phyloP scores from a whole-genome alignment of 2,797 vertebrate species.

The Epinephelus malabaricus region DNA sequence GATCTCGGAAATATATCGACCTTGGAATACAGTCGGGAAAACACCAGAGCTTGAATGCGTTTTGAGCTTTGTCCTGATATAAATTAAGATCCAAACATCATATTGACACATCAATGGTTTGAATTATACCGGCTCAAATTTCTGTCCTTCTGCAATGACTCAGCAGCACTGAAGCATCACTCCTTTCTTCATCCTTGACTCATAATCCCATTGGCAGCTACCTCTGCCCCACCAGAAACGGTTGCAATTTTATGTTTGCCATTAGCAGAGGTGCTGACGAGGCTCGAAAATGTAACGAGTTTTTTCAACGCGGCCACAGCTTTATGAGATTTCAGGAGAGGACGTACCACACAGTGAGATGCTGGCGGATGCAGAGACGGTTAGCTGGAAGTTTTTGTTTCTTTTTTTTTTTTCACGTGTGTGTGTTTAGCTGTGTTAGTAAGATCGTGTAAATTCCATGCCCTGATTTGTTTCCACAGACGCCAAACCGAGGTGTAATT shows the following conservation, averaged over 20 bases:
- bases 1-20: too few species aligned
- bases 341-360: slow-evolving; percentile 74
- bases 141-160: slow-evolving; percentile 21
- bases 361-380: slow-evolving; percentile 25
- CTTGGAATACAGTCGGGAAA: not conserved
- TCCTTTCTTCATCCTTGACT: slow-evolving; percentile 22
- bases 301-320: slow-evolving; percentile 71
- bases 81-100: slow-evolving; percentile 11
- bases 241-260: slow-evolving; percentile 63
- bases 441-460: slow-evolving; percentile 65
- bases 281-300: slow-evolving; percentile 65
- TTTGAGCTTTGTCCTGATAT: not conserved
- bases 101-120: not conserved
- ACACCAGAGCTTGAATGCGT: not conserved
- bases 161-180: slow-evolving; percentile 13
- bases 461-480: slow-evolving; percentile 70
- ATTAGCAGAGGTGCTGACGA: slow-evolving; percentile 75
- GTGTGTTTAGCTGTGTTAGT: slow-evolving; percentile 34
- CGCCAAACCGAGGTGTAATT: slow-evolving; percentile 76
- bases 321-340: slow-evolving; percentile 68
- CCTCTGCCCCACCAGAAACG: slow-evolving; percentile 40
- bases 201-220: slow-evolving; percentile 34
- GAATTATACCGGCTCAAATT: not conserved
- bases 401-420: slow-evolving; percentile 17
- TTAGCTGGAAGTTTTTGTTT: slow-evolving; percentile 23